Base-by-base conservation (phyloP, 2,888 invertebrate species). In the Caenorhabditis sinica region DNA sequence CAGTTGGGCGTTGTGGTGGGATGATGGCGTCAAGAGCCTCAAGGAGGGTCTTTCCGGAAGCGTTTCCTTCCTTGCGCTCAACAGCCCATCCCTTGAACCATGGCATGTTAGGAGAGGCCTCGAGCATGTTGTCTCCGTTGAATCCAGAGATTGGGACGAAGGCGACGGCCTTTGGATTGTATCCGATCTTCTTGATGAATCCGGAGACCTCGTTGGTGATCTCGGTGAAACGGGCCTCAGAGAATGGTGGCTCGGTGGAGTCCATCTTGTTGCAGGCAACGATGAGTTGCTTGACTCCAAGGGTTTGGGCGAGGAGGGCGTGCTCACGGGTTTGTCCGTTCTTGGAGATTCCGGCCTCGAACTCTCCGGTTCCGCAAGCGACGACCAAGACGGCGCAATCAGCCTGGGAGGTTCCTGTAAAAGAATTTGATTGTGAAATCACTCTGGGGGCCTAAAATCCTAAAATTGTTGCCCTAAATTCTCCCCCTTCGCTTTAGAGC, bases 201-300 rank as follows among this genome's bases (percentile, higher is more conserved):
- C 96, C 96, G 61, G 96, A 96, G 53, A 92, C 92, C 95, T 99
- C 98, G 94, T 97, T 98, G 94, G 97, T 96, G 94, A 99, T 99
- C 96, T 99, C 98, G 94, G 97, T 96, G 94, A 96, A 99, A 94
- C 98, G 96, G 90, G 95, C 79, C 93, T 94, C 97, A 90, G 96
- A 96, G 96, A 96, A 99, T 82, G 98, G 96, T 91, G 99, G 98
- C 94, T 97, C 98, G 93, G 99, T 98, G 85, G 97, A 97, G 94
- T 99, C 99, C 98, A 99, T 99, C 95, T 99, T 99, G 95, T 99
- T 99, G 92, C 99, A 97, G 92, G 97, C 98, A 88, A 99, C 97
- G 92, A 99, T 97, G 93, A 99, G 95, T 95, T 99, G 98, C 94
- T 97, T 99, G 88, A 99, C 98, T 93, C 98, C 98, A 91, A 98